Evolutionary conservation across 1,140 invertebrate species (phyloP).

Genomic region (Drosophila setifemur): DNA sequence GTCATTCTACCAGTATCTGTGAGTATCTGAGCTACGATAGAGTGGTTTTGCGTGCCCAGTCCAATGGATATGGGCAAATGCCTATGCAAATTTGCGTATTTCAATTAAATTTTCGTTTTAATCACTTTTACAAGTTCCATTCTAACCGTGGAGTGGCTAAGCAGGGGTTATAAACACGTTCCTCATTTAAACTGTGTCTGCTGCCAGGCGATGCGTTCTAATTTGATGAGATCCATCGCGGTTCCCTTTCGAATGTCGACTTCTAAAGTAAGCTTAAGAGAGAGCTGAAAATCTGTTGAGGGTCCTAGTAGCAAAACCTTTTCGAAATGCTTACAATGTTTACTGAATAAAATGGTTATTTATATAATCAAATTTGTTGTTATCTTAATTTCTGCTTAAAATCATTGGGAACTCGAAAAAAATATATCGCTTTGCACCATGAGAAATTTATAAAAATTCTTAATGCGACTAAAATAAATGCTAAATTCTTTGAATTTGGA

Average conservation of each 20-base stretch:
- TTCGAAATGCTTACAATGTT: too few relatives aligned
- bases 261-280: background rate
- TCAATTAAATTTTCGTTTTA: constrained; percentile 78
- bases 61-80: constrained; percentile 54
- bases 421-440: too few relatives aligned
- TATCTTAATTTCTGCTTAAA: too few relatives aligned
- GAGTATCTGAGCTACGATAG: constrained; percentile 25
- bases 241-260: background rate
- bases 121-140: constrained; percentile 61
- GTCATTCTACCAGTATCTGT: constrained; percentile 13
- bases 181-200: constrained; percentile 43
- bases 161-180: constrained; percentile 5
- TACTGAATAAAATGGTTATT: too few relatives aligned
- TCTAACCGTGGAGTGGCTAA: constrained; percentile 2
- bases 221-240: constrained; percentile 36
- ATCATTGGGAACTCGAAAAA: too few relatives aligned
- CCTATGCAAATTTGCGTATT: constrained; percentile 64
- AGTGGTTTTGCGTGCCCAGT: constrained; percentile 43
- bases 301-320: too few relatives aligned
- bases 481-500: background rate
- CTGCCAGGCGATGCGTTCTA: constrained; percentile 28
- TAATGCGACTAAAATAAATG: too few relatives aligned
- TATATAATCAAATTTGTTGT: too few relatives aligned
- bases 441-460: too few relatives aligned
- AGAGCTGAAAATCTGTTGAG: too few relatives aligned